These are phyloP conservation scores for Saturnia japonica DNA, from an alignment of 2,888 invertebrate genomes.

Conservation along the genomic window DNA sequence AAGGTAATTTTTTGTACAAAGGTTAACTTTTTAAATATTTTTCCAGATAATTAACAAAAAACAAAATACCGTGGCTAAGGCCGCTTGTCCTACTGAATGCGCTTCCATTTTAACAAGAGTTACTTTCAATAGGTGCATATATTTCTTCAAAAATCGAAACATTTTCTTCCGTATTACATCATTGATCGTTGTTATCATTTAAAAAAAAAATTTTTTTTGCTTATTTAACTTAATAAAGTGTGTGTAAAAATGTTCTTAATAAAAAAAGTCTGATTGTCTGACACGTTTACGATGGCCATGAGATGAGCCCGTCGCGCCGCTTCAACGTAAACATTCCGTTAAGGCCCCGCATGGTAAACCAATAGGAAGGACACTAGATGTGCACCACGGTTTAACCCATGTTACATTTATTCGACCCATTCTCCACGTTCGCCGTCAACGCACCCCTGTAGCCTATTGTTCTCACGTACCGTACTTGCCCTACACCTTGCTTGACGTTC, in stretches of 20 bases:
- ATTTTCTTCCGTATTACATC: background rate
- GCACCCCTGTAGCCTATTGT: too few relatives aligned
- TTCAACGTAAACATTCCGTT: slow-evolving; percentile 29
- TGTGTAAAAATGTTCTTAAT: background rate
- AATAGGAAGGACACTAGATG: background rate
- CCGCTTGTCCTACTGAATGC: background rate
- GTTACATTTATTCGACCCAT: too few relatives aligned
- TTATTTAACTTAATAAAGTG: background rate
- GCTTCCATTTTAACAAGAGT: background rate
- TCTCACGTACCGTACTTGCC: too few relatives aligned
- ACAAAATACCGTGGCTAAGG: background rate
- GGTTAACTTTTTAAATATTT: background rate
- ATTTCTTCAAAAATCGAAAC: background rate
- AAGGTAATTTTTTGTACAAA: background rate
- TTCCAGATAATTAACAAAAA: background rate
- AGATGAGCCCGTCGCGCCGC: slow-evolving; percentile 43
- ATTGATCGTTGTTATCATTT: background rate
- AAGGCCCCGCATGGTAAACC: slow-evolving; percentile 27
- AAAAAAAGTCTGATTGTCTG: slow-evolving; percentile 43
- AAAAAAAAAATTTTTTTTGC: background rate
- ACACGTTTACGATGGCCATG: slow-evolving; percentile 61
- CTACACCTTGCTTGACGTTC: too few relatives aligned
- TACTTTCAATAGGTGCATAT: background rate
- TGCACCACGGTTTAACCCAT: too few relatives aligned
- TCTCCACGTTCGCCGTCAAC: too few relatives aligned